Conservation (phyloP, 2,888 invertebrate genomes). For the Papilio elwesi region DNA sequence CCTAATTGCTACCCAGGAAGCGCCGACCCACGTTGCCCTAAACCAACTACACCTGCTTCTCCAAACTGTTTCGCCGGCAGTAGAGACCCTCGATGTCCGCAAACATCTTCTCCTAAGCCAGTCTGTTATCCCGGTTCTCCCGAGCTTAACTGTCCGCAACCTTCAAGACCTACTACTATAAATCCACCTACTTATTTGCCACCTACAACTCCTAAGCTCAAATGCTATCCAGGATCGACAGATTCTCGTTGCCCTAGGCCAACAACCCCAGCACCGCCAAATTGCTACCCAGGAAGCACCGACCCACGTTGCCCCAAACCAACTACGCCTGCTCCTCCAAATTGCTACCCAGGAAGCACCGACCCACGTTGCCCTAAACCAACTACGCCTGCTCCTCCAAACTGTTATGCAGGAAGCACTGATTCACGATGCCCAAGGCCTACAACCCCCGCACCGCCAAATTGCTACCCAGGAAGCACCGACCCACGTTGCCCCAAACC, state of each 20-base stretch:
- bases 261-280: slow-evolving; percentile 40
- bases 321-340: no score
- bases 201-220: slow-evolving; percentile 2
- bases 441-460: slow-evolving; percentile 35
- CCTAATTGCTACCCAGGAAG: no score
- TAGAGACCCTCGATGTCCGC: slow-evolving; percentile 46
- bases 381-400: slow-evolving; percentile 24
- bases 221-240: no score
- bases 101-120: slow-evolving; percentile 51
- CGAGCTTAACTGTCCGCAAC: slow-evolving; percentile 54
- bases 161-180: slow-evolving; percentile 51
- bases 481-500: no score
- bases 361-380: no score
- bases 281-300: slow-evolving; percentile 52
- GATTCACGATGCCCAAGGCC: slow-evolving; percentile 56
- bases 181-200: slow-evolving; percentile 50
- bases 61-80: slow-evolving; percentile 44
- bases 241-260: no score
- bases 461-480: no score
- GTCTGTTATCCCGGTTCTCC: slow-evolving; percentile 56
- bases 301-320: slow-evolving; percentile 34
- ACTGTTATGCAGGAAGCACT: slow-evolving; percentile 52
- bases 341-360: no score
- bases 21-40: no score
- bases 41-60: slow-evolving; percentile 45